Percentiles rank a stretch among this genome's conserved stretches.
Evolutionary conservation across 2,797 vertebrate species (phyloP).

Genomic region (Catostomus latipinnis): DNA sequence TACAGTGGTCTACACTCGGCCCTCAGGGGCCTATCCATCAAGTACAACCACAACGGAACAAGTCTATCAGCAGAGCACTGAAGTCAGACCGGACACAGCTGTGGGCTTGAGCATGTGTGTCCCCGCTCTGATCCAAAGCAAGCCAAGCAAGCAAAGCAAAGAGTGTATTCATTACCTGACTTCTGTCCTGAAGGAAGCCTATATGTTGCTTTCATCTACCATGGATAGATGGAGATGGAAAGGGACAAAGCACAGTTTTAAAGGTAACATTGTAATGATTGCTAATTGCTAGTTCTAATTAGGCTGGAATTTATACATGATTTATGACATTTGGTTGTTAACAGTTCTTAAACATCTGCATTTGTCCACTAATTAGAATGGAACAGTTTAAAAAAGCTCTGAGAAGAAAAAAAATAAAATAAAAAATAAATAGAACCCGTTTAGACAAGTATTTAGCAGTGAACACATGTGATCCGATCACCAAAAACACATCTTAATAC

Average conservation of each 20-base stretch:
- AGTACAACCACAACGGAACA: conserved; percentile 38
- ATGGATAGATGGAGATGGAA: conserved; percentile 73
- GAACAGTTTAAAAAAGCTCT: no score
- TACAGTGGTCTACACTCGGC: conserved; percentile 14
- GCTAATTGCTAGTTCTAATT: no score
- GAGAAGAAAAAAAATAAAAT: no score
- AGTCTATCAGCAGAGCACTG: conserved; percentile 57
- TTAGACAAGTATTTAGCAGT: no score
- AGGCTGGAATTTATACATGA: no score
- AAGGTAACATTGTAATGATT: no score
- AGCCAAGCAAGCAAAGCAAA: background rate
- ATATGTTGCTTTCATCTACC: conserved; percentile 85
- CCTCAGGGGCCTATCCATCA: conserved; percentile 52
- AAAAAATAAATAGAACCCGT: no score
- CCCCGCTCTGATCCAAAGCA: conserved; percentile 10
- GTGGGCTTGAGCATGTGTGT: conserved; percentile 50
- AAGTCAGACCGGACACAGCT: conserved; percentile 66
- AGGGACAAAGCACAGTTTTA: background rate
- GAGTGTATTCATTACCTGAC: conserved; percentile 77
- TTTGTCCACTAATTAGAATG: no score
- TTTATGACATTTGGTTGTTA: no score
- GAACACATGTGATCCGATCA: no score
- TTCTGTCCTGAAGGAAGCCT: conserved; percentile 73
- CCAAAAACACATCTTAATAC: no score
- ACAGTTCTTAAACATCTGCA: no score